These are phyloP conservation scores for Pampus argenteus DNA, from an alignment of 2,797 vertebrate species.

Conservation along the genomic window DNA sequence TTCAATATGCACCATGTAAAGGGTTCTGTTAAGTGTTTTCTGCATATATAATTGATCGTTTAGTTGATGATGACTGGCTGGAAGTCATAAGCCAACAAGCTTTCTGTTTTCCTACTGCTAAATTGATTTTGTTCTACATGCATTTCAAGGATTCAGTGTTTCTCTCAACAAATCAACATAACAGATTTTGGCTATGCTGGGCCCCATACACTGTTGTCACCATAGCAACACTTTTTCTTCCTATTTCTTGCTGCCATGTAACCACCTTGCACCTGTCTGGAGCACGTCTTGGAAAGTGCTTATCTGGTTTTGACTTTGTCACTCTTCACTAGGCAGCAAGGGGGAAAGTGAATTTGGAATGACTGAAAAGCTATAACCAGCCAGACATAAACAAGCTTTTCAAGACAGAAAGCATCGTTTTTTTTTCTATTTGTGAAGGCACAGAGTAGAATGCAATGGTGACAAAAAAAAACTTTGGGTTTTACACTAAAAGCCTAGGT, in stretches of 20 bases:
- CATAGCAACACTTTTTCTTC: conserved; percentile 45
- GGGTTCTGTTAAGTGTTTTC: background rate
- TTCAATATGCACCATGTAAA: background rate
- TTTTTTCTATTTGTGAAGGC: conserved; percentile 27
- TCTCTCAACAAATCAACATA: conserved; percentile 24
- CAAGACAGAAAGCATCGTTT: conserved; percentile 20
- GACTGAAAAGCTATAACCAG: conserved; percentile 37
- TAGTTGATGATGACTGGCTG: background rate
- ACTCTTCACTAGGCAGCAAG: conserved; percentile 54
- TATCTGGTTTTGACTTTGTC: conserved; percentile 63
- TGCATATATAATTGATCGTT: background rate
- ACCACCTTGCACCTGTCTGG: conserved; percentile 57
- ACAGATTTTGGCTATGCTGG: conserved; percentile 17
- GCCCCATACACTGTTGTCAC: conserved; percentile 23
- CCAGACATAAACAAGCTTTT: conserved; percentile 45
- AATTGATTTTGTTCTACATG: background rate
- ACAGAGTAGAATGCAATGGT: conserved; percentile 16
- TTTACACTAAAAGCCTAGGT: conserved; percentile 1
- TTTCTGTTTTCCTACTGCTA: background rate
- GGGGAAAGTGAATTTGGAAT: conserved; percentile 46
- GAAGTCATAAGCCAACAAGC: background rate
- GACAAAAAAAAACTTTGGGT: background rate
- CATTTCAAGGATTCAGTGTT: conserved; percentile 19
- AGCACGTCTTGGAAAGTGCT: conserved; percentile 39
- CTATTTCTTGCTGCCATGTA: conserved; percentile 47